Conservation (phyloP, 2,888 invertebrate species). For the Dysmachus trigonus region DNA sequence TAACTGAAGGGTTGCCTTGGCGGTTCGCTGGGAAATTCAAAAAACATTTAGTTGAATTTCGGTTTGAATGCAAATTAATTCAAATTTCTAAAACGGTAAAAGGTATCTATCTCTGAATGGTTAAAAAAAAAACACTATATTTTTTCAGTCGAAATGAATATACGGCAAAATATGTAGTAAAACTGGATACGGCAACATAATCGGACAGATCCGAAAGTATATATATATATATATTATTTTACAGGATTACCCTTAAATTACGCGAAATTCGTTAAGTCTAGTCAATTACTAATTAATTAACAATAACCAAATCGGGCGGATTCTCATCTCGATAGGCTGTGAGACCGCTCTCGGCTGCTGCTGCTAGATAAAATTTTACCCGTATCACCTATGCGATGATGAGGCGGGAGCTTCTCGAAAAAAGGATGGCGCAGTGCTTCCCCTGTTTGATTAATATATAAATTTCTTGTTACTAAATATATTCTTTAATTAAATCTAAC, state of each 20-base stretch:
- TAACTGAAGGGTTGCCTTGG: not conserved
- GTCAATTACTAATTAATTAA: constrained; percentile 57
- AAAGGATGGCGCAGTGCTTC: constrained; percentile 93
- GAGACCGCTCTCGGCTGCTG: constrained; percentile 72
- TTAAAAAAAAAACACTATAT: not conserved
- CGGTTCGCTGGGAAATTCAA: not conserved
- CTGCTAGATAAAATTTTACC: constrained; percentile 58
- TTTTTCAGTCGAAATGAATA: not conserved
- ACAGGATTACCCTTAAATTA: constrained; percentile 21
- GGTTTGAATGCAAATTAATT: not conserved
- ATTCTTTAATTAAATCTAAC: too few species aligned
- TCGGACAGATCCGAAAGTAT: not conserved
- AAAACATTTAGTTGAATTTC: not conserved
- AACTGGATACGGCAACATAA: not conserved
- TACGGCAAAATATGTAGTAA: not conserved
- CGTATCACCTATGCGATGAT: constrained; percentile 75
- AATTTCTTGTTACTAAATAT: not conserved
- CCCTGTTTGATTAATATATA: constrained; percentile 56
- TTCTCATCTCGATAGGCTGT: constrained; percentile 66
- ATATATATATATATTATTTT: not conserved
- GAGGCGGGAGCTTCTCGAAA: constrained; percentile 84
- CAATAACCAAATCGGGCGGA: constrained; percentile 66
- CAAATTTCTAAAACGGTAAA: not conserved
- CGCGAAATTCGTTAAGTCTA: constrained; percentile 10
- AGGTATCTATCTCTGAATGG: too few species aligned